Evolutionary conservation across 2,797 vertebrate species (phyloP).

Genomic region (Agapornis canus): DNA sequence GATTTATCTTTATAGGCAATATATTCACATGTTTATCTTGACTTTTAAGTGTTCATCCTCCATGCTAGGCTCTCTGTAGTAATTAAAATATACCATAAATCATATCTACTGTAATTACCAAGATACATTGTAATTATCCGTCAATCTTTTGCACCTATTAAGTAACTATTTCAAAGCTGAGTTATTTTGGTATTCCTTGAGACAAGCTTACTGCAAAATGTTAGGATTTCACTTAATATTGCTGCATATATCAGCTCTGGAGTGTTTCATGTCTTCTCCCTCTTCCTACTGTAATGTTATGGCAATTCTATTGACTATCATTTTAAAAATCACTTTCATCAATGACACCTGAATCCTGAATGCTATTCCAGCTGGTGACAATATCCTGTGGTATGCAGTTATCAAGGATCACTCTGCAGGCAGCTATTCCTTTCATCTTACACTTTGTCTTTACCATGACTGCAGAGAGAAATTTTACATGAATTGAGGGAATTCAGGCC

Average conservation of each 20-base stretch:
- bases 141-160: slow-evolving; percentile 31
- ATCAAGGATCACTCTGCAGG: background rate
- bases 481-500: slow-evolving; percentile 18
- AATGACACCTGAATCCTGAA: background rate
- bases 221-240: slow-evolving; percentile 27
- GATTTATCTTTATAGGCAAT: background rate
- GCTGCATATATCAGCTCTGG: background rate
- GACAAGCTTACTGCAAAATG: background rate
- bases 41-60: slow-evolving; percentile 39
- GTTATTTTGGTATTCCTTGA: slow-evolving; percentile 39
- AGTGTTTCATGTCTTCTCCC: background rate
- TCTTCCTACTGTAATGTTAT: background rate
- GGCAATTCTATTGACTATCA: background rate
- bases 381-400: background rate
- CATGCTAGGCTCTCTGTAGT: background rate
- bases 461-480: slow-evolving; percentile 40
- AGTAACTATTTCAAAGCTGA: slow-evolving; percentile 43
- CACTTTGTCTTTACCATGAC: slow-evolving; percentile 52
- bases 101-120: background rate
- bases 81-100: slow-evolving; percentile 53
- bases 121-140: slow-evolving; percentile 26
- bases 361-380: background rate
- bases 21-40: slow-evolving; percentile 31
- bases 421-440: slow-evolving; percentile 1
- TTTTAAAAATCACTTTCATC: slow-evolving; percentile 29